phyloP scores from a whole-genome alignment of 2,888 invertebrate species.

The Brachypterus glaber region DNA sequence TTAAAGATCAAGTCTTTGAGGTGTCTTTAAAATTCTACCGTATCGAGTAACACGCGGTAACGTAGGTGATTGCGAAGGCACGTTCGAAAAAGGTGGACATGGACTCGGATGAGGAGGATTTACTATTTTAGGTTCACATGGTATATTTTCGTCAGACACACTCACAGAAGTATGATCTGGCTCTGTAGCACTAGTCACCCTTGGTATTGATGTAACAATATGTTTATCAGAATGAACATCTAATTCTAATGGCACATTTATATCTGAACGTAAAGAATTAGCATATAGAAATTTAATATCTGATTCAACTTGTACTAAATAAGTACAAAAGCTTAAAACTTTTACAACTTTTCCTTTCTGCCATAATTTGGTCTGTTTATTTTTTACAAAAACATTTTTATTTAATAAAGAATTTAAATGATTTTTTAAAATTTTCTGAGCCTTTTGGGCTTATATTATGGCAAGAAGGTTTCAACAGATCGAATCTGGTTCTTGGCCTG shows the following conservation, averaged over 20 bases:
- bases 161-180: too few species aligned
- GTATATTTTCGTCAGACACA: too few species aligned
- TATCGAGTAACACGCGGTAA: neutral
- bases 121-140: neutral
- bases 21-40: neutral
- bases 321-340: neutral
- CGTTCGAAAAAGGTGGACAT: neutral
- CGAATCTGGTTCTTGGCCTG: slow-evolving; percentile 2
- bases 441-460: neutral
- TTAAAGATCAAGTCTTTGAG: neutral
- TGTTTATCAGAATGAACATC: too few species aligned
- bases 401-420: neutral
- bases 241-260: neutral
- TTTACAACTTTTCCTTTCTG: neutral
- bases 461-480: neutral
- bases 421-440: neutral
- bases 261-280: neutral
- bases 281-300: neutral
- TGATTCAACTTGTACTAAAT: neutral
- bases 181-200: too few species aligned
- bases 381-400: neutral
- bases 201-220: too few species aligned
- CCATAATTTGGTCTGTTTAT: neutral
- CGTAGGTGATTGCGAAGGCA: neutral
- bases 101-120: neutral